phyloP scores from a whole-genome alignment of 2,797 vertebrate species.

The Xenops minutus region DNA sequence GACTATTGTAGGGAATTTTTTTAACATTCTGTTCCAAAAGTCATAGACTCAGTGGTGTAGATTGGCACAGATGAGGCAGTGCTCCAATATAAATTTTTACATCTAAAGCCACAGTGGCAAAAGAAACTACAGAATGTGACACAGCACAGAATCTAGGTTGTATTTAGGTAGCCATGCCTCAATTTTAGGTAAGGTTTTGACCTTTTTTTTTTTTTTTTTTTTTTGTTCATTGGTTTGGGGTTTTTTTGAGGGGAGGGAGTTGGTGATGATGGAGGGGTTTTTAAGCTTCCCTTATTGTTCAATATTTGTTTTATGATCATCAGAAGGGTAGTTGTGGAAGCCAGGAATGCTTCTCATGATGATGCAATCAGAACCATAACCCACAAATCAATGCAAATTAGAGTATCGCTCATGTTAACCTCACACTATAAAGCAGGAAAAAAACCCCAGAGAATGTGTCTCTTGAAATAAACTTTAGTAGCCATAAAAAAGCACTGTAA shows the following conservation, averaged over 20 bases:
- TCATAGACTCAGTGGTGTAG: not conserved
- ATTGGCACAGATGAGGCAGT: not conserved
- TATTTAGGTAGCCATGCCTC: not conserved
- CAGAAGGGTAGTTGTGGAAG: conserved; percentile 37
- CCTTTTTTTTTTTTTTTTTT: no score
- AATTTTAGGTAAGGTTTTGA: conserved; percentile 10
- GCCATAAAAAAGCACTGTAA: conserved; percentile 63
- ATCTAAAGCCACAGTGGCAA: not conserved
- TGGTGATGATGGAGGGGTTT: fast-evolving
- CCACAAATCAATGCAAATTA: conserved; percentile 62
- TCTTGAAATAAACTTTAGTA: conserved; percentile 74
- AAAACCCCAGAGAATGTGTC: conserved; percentile 17
- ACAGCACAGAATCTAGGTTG: not conserved
- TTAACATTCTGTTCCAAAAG: not conserved
- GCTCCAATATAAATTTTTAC: not conserved
- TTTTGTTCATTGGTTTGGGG: no score
- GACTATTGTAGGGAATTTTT: not conserved
- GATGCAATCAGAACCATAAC: conserved; percentile 63
- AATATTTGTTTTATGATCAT: conserved; percentile 74
- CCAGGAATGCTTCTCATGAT: conserved; percentile 57
- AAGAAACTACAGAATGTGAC: not conserved
- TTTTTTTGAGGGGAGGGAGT: no score
- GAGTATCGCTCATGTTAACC: conserved; percentile 69
- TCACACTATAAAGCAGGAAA: conserved; percentile 38
- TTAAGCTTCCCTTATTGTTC: conserved; percentile 44